phyloP scores from a whole-genome alignment of 2,888 invertebrate species.

The Drosophila siamana region DNA sequence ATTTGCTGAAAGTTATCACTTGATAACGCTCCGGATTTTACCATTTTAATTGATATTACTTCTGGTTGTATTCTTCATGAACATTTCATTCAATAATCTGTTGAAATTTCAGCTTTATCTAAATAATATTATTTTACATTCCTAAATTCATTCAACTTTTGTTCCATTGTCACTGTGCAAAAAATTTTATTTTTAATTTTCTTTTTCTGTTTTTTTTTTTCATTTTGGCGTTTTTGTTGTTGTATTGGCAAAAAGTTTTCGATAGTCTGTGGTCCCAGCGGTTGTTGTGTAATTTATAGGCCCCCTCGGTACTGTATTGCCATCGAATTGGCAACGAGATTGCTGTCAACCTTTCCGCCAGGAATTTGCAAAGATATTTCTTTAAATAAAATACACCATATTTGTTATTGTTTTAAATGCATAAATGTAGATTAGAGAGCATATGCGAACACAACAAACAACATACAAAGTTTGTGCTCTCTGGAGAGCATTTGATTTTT shows the following conservation, averaged over 20 bases:
- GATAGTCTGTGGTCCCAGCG: slow-evolving; percentile 31
- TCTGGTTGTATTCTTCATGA: too few species aligned
- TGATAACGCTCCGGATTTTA: slow-evolving; percentile 20
- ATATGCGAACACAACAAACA: background rate
- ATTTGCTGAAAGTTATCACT: slow-evolving; percentile 44
- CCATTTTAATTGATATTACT: slow-evolving; percentile 15
- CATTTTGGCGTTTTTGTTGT: background rate
- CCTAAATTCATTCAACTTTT: too few species aligned
- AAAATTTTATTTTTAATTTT: background rate
- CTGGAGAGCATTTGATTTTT: slow-evolving; percentile 13
- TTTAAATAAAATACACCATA: slow-evolving; percentile 11
- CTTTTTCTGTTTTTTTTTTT: background rate
- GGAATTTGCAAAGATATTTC: background rate
- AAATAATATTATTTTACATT: background rate
- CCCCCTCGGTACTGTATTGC: slow-evolving; percentile 38
- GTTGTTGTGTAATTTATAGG: slow-evolving; percentile 47
- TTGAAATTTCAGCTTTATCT: too few species aligned
- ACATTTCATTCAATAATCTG: background rate
- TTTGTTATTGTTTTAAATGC: slow-evolving; percentile 3
- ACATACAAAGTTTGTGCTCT: background rate
- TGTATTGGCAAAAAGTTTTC: slow-evolving; percentile 33
- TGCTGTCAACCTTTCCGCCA: slow-evolving; percentile 23
- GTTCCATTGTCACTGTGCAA: too few species aligned
- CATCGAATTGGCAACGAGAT: slow-evolving; percentile 15
- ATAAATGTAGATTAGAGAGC: background rate